Percentiles rank a stretch among this genome's conserved stretches.
Evolutionary conservation across 1,140 invertebrate genomes (phyloP).

Genomic region (Bombus ignitus): DNA sequence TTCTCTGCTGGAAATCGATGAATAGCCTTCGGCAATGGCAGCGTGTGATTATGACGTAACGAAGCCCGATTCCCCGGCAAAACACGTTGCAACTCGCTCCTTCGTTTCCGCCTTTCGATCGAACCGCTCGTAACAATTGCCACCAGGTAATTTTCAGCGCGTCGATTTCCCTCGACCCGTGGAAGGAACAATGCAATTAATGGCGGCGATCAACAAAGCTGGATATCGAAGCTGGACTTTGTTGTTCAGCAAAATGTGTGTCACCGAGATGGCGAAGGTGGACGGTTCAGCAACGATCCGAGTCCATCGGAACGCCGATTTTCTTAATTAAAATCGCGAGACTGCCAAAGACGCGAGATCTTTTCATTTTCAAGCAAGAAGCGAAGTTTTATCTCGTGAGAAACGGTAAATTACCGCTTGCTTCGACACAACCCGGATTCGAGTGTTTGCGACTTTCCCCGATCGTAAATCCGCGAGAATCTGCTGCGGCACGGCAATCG

Average conservation of each 20-base stretch:
- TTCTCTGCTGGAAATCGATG: not conserved
- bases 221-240: not conserved
- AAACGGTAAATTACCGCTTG: not conserved
- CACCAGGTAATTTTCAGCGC: not conserved
- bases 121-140: not conserved
- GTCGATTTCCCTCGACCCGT: not conserved
- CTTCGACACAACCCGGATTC: not conserved
- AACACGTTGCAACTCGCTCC: too few species aligned
- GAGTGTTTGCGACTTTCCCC: not conserved
- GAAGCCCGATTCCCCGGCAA: not conserved
- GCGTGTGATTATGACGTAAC: not conserved
- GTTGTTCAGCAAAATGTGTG: too few species aligned
- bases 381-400: not conserved
- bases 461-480: constrained; percentile 30
- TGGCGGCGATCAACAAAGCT: not conserved
- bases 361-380: not conserved
- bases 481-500: constrained; percentile 10
- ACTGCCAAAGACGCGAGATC: not conserved
- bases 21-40: not conserved
- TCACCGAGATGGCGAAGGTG: too few species aligned
- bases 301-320: too few species aligned
- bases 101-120: not conserved
- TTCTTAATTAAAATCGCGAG: too few species aligned
- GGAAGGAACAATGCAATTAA: constrained; percentile 10
- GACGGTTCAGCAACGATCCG: too few species aligned